Conservation (phyloP, 2,888 invertebrate genomes). For the Orthosia cruda region DNA sequence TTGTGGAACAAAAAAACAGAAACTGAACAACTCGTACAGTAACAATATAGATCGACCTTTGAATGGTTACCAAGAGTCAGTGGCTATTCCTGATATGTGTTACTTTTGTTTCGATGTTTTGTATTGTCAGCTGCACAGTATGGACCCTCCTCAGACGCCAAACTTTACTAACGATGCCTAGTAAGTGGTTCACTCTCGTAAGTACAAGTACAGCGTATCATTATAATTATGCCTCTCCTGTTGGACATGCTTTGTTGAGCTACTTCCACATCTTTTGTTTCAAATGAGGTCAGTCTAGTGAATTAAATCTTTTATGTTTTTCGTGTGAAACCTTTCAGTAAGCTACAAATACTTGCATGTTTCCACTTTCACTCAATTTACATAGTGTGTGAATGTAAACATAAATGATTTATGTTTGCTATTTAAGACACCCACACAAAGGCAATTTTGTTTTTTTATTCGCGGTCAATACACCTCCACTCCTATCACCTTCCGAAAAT, state of each 20-base stretch:
- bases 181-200: slow-evolving; percentile 92
- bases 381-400: slow-evolving; percentile 47
- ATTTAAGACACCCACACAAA: slow-evolving; percentile 53
- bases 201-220: slow-evolving; percentile 50
- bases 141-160: slow-evolving; percentile 98
- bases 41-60: slow-evolving; percentile 92
- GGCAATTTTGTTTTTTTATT: slow-evolving; percentile 54
- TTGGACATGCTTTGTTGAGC: slow-evolving; percentile 72
- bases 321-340: slow-evolving; percentile 40
- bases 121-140: slow-evolving; percentile 97
- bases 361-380: slow-evolving; percentile 68
- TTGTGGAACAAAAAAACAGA: slow-evolving; percentile 98
- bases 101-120: slow-evolving; percentile 99
- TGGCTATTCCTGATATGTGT: slow-evolving; percentile 99
- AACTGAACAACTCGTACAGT: slow-evolving; percentile 94
- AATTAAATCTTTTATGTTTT: slow-evolving; percentile 56
- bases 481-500: slow-evolving; percentile 56
- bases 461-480: slow-evolving; percentile 68
- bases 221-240: slow-evolving; percentile 44
- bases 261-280: slow-evolving; percentile 77
- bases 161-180: slow-evolving; percentile 98
- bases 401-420: slow-evolving; percentile 38
- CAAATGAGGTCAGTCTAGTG: slow-evolving; percentile 75
- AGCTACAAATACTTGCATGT: slow-evolving; percentile 27
- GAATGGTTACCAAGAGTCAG: slow-evolving; percentile 91